Evolutionary conservation across 1,140 invertebrate species (phyloP).

Genomic region (Piezodorus guildinii): DNA sequence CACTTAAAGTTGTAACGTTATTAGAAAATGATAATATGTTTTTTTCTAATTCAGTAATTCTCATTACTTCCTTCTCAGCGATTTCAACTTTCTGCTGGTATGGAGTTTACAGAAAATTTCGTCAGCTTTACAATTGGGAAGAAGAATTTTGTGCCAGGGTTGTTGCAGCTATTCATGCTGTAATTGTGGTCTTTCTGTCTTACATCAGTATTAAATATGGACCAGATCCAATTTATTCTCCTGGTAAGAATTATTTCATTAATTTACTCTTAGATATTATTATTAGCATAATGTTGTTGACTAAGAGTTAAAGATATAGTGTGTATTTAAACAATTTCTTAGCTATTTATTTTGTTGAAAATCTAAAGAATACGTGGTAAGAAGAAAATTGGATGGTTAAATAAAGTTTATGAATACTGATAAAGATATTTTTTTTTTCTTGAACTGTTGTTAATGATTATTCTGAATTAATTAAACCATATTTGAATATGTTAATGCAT

Average conservation of each 20-base stretch:
- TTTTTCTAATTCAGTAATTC: conserved; percentile 1
- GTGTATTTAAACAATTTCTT: too few species aligned
- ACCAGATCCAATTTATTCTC: conserved; percentile 16
- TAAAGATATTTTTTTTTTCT: too few species aligned
- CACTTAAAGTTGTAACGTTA: too few species aligned
- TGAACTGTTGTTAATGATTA: too few species aligned
- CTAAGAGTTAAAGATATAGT: too few species aligned
- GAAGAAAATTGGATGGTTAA: too few species aligned
- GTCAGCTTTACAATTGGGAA: conserved; percentile 12
- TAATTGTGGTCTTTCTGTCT: conserved; percentile 19
- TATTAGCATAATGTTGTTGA: too few species aligned
- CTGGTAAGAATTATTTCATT: conserved; percentile 11
- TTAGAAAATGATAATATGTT: conserved; percentile 11
- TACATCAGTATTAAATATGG: conserved; percentile 10
- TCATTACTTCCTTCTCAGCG: not conserved
- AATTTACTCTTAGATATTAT: not conserved
- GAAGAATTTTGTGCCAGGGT: conserved; percentile 22
- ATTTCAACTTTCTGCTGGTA: conserved; percentile 18
- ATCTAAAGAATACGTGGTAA: too few species aligned
- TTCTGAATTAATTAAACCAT: too few species aligned
- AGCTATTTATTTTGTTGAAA: too few species aligned
- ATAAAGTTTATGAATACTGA: too few species aligned
- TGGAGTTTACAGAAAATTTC: conserved; percentile 15
- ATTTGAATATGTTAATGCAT: too few species aligned
- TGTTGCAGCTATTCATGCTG: conserved; percentile 23